Base-by-base conservation (phyloP, 92 coral and sea anemone species). In the Zoanthus sansibaricus region DNA sequence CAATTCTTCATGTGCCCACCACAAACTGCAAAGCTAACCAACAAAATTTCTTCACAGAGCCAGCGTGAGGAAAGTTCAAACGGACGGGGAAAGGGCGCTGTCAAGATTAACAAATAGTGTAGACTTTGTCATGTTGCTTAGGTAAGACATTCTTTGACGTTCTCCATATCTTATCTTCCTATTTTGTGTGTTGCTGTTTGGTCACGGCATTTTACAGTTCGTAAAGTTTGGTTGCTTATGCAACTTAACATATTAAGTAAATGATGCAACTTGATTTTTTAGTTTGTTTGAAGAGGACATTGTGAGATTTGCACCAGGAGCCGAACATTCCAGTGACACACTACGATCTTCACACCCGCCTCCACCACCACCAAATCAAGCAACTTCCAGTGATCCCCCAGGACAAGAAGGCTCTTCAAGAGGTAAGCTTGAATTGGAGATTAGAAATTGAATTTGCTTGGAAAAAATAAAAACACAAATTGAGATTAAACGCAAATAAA, bases 21-120 rank as follows among this genome's bases (percentile, higher is more conserved):
- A 7, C 17, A 21, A 21, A 18, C 3, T 3, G 69, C 17, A 62
- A 62, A 18, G 5, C 10, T 45, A 67, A 46, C 32, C 48, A 25
- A 47, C 66, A 42, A 49, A 49, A 6, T 77, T 76, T 10, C 6
- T 16, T 18, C 67, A 20, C 83, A 97, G 99, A 91, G 93, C 98
- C 32, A 95, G 86, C 70, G 94, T 97, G 9, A 92, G 98, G 37
- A 89, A 93, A 62, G 96, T 94, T 11, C 94, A 94, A 62, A 49
- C 77, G 3, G 99, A 97, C 25, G 99, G 99, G 7, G 98, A 97
- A 79, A 92, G 99, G 74, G 94, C 96, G 55, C 89, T 97, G 72
- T 91, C 89, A 21, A 89, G 98, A 84, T 90, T 97, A 3, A 95
- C 99, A 7, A 96, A 91, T 77, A 95, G 95, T 55, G 90, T 97